phyloP scores from a whole-genome alignment of 2,888 invertebrate species.

The Eristalis intricaria region DNA sequence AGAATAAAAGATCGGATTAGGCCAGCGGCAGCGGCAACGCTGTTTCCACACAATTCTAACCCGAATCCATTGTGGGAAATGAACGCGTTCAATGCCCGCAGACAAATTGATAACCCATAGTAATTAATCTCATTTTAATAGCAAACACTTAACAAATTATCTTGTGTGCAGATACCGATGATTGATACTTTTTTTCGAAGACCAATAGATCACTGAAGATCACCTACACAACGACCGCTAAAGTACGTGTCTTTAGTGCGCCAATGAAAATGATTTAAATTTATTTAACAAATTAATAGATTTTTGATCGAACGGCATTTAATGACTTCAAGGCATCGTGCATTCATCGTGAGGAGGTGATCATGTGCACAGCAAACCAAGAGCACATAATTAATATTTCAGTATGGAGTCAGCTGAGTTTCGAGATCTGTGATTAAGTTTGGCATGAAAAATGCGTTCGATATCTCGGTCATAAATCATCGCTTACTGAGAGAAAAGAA shows the following conservation, averaged over 20 bases:
- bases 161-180: slow-evolving; percentile 53
- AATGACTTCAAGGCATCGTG: slow-evolving; percentile 29
- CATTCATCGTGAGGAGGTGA: background rate
- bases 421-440: slow-evolving; percentile 59
- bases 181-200: slow-evolving; percentile 50
- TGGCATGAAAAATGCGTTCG: slow-evolving; percentile 56
- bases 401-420: slow-evolving; percentile 32
- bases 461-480: slow-evolving; percentile 66
- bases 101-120: slow-evolving; percentile 63
- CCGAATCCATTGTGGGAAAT: slow-evolving; percentile 39
- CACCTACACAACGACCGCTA: slow-evolving; percentile 51
- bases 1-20: slow-evolving; percentile 52
- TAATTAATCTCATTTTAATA: slow-evolving; percentile 71
- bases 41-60: slow-evolving; percentile 34
- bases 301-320: slow-evolving; percentile 52
- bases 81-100: slow-evolving; percentile 33
- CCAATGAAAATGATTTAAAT: slow-evolving; percentile 48
- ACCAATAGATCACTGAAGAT: slow-evolving; percentile 13
- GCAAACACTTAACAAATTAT: slow-evolving; percentile 70
- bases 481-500: slow-evolving; percentile 61
- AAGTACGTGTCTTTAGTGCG: background rate
- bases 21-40: slow-evolving; percentile 35
- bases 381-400: slow-evolving; percentile 54
- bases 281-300: slow-evolving; percentile 58
- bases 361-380: slow-evolving; percentile 13